Base-by-base conservation (phyloP, 2,113 vertebrate species). In the Empidonax traillii region DNA sequence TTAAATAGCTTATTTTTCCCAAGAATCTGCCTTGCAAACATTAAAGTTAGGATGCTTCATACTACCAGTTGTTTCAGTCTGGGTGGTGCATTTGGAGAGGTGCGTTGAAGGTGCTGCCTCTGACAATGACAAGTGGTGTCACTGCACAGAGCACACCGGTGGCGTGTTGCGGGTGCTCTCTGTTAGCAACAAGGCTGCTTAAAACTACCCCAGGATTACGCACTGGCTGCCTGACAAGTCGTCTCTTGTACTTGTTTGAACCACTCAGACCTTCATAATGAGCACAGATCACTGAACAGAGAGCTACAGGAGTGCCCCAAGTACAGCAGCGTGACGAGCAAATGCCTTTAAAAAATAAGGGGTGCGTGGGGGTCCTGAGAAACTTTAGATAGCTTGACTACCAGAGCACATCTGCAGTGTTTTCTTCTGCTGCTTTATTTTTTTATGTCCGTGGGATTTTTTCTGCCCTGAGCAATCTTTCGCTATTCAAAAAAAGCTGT, bases 91-190 rank as follows among this genome's bases (percentile, higher is more conserved):
- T 63, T 55, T 47, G 39, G 66, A 79, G 75, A 13, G 22, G 9
- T 27, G 25, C 8, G 19, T 30, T 58, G 41, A 28, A 39, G 61
- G 6, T 74, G 62, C 31, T 12, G 8, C 8, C 56, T 61, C 27
- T 39, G 31, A 3, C 2, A 5, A 1, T 39, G 31, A 3, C 2
- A 5, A 1, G 17, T 2, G 52, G 12, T 37, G 8, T 35, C 33
- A 2, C 39, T 0, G 3, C 8, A 12, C 33, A 9, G 61, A 63
- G 55, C 23, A 5, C 1, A 13, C 21, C 15, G 8, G 33, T 4
- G 9, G 2, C 11, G 18, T 21, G 22, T 2, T 2, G 6, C 41
- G 61, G 53, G 37, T 5, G 10, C 22, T 53, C 25, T 49, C 41
- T n/a, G 10, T 18, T 6, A 24, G 41, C 47, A 58, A 28, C 4